phyloP scores from a whole-genome alignment of 2,888 invertebrate genomes.

The Tenthredo amoena region DNA sequence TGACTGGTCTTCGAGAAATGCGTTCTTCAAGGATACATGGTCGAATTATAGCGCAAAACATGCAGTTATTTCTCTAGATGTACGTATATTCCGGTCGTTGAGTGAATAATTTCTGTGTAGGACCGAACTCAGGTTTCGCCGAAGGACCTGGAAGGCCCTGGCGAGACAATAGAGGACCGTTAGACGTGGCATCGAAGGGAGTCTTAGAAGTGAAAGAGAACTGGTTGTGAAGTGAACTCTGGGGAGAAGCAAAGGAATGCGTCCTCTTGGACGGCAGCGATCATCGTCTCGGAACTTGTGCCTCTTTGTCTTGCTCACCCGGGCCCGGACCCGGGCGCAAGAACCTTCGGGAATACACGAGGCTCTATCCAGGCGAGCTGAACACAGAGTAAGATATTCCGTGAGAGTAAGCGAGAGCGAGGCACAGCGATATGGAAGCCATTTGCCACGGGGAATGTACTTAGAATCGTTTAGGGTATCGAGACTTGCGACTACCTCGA shows the following conservation, averaged over 20 bases:
- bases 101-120: not conserved
- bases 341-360: conserved; percentile 41
- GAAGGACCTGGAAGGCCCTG: conserved; percentile 40
- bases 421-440: not conserved
- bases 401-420: not conserved
- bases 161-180: conserved; percentile 62
- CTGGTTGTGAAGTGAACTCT: conserved; percentile 52
- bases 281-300: conserved; percentile 43
- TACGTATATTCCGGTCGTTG: not conserved
- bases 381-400: not conserved
- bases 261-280: conserved; percentile 49
- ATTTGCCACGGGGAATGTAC: conserved; percentile 23
- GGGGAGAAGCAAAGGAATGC: conserved; percentile 45
- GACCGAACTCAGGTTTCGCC: conserved; percentile 26
- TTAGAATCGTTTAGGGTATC: conserved; percentile 22
- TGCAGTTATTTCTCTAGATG: not conserved
- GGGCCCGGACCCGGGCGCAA: conserved; percentile 9
- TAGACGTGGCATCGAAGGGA: conserved; percentile 56
- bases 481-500: conserved; percentile 7
- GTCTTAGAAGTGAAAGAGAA: conserved; percentile 51
- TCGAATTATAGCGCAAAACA: not conserved
- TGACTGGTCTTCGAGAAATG: not conserved
- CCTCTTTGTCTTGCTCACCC: conserved; percentile 32
- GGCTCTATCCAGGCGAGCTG: not conserved
- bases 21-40: not conserved